phyloP scores from a whole-genome alignment of 2,113 vertebrate genomes.

The Corythaeola cristata region DNA sequence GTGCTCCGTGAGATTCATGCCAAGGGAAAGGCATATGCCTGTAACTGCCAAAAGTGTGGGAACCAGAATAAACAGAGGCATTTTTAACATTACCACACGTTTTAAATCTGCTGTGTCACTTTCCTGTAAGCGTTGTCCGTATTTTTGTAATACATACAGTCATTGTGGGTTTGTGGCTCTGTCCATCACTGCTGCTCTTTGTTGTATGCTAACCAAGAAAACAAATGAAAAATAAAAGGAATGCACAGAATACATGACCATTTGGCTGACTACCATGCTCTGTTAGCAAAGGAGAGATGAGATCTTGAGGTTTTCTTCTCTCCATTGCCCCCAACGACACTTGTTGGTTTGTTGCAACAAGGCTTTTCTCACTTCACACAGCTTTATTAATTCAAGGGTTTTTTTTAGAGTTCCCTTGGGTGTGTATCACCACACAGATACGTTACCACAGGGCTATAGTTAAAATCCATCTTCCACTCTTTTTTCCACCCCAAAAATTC shows the following conservation, averaged over 20 bases:
- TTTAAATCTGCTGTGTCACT: conserved; percentile 64
- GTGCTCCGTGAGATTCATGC: conserved; percentile 81
- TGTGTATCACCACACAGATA: neutral
- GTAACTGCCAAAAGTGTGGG: conserved; percentile 76
- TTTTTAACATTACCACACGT: conserved; percentile 71
- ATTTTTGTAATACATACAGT: conserved; percentile 33
- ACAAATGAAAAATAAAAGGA: conserved; percentile 55
- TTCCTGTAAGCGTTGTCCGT: conserved; percentile 42
- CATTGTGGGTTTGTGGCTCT: conserved; percentile 63
- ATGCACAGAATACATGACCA: conserved; percentile 1
- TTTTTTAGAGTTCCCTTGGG: neutral
- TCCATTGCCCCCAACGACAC: neutral
- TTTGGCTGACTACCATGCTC: neutral
- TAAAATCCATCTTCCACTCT: neutral
- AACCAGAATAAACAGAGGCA: conserved; percentile 76
- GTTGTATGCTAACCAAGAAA: conserved; percentile 35
- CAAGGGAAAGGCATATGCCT: conserved; percentile 80
- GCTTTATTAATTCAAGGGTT: conserved; percentile 19
- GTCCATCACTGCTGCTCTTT: conserved; percentile 32
- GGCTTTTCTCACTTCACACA: neutral
- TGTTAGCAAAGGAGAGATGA: neutral
- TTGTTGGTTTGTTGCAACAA: neutral
- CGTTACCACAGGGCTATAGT: neutral
- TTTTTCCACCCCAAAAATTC: neutral
- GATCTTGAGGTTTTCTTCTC: neutral